phyloP scores from a whole-genome alignment of 2,888 invertebrate species.

The Calameuta pallipes region DNA sequence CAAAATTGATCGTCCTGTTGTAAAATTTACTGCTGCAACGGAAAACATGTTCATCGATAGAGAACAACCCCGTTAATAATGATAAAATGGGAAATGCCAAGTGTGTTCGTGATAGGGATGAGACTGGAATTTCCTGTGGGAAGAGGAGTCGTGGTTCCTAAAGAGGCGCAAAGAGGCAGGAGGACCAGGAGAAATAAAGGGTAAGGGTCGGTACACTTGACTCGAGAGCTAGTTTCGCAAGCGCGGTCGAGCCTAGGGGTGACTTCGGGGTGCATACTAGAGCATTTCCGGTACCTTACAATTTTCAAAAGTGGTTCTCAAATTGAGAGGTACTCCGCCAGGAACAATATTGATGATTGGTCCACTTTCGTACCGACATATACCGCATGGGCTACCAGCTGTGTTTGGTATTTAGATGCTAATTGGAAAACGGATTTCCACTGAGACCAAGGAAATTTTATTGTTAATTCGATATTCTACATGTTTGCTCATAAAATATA shows the following conservation, averaged over 20 bases:
- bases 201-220: neutral
- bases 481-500: neutral
- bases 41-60: neutral
- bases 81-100: neutral
- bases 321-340: slow-evolving; percentile 8
- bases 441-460: neutral
- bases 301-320: slow-evolving; percentile 20
- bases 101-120: neutral
- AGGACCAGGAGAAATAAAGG: neutral
- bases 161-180: neutral
- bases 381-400: neutral
- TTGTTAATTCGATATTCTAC: neutral
- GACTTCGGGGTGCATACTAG: slow-evolving; percentile 13
- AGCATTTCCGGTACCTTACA: slow-evolving; percentile 17
- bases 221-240: neutral
- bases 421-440: neutral
- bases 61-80: neutral
- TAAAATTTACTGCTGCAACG: neutral
- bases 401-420: neutral
- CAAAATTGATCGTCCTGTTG: neutral
- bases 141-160: neutral
- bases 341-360: slow-evolving; percentile 20
- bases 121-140: neutral
- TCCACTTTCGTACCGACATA: neutral
- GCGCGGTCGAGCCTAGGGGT: neutral